Percentiles rank a stretch among this genome's conserved stretches.
These are phyloP conservation scores for Teleogryllus oceanicus DNA, from an alignment of 2,888 invertebrate species.

Conservation along the genomic window DNA sequence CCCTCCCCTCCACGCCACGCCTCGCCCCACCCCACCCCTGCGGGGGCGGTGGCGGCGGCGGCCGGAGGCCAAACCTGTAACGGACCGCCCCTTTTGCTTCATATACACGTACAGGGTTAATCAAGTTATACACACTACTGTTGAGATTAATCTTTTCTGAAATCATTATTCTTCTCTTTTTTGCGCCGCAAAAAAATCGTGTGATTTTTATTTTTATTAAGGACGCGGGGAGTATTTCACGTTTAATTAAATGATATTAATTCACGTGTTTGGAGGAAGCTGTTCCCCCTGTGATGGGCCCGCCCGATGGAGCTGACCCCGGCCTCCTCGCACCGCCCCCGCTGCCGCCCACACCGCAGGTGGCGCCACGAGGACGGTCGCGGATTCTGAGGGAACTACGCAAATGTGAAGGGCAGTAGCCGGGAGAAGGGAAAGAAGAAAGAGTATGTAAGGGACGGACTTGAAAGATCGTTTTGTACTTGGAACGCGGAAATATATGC, in stretches of 20 bases:
- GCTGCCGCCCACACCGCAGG: too few relatives aligned
- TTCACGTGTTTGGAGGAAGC: slow-evolving; percentile 3
- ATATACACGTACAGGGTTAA: slow-evolving; percentile 10
- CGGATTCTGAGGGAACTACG: too few relatives aligned
- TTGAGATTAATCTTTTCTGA: slow-evolving; percentile 12
- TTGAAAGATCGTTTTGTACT: too few relatives aligned
- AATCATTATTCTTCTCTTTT: not conserved
- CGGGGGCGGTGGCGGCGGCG: too few relatives aligned
- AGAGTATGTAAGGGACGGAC: too few relatives aligned
- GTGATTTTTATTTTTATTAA: slow-evolving; percentile 19
- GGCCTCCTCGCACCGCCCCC: too few relatives aligned
- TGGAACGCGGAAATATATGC: too few relatives aligned
- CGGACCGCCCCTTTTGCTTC: slow-evolving; percentile 1
- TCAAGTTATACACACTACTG: slow-evolving; percentile 10
- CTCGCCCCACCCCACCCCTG: not conserved
- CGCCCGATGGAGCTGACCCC: too few relatives aligned
- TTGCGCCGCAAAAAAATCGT: not conserved
- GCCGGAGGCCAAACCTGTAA: not conserved
- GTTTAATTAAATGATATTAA: slow-evolving; percentile 18
- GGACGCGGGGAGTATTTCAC: slow-evolving; percentile 10
- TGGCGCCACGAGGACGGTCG: too few relatives aligned
- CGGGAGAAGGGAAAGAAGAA: too few relatives aligned
- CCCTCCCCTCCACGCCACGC: not conserved
- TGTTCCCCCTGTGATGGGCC: too few relatives aligned
- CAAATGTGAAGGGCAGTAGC: too few relatives aligned